These are phyloP conservation scores for Osmoderma eremita DNA, from an alignment of 2,888 invertebrate species.

Conservation along the genomic window DNA sequence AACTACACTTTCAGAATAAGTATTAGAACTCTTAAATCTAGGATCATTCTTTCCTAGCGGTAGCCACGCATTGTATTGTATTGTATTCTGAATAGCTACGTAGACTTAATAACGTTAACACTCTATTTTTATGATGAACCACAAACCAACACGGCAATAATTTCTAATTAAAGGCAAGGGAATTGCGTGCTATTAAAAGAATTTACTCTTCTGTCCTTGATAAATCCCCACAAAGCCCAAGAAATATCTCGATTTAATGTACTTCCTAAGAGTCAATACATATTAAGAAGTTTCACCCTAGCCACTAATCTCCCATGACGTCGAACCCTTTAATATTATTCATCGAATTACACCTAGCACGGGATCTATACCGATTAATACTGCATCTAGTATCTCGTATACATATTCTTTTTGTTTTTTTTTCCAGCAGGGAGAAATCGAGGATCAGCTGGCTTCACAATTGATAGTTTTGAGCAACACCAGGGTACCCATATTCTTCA, in stretches of 20 bases:
- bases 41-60: slow-evolving; percentile 23
- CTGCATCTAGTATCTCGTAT: slow-evolving; percentile 2
- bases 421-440: slow-evolving; percentile 80
- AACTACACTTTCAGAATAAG: slow-evolving; percentile 29
- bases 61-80: too few species aligned
- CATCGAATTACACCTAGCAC: slow-evolving; percentile 52
- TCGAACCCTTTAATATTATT: slow-evolving; percentile 45
- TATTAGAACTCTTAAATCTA: slow-evolving; percentile 33
- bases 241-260: slow-evolving; percentile 35
- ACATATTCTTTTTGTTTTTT: slow-evolving; percentile 10
- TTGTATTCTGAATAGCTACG: too few species aligned
- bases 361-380: slow-evolving; percentile 34
- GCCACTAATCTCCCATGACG: slow-evolving; percentile 43
- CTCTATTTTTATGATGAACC: background rate
- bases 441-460: slow-evolving; percentile 75
- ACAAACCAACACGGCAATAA: slow-evolving; percentile 9
- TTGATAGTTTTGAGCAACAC: slow-evolving; percentile 94
- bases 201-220: slow-evolving; percentile 1
- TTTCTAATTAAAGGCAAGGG: slow-evolving; percentile 1
- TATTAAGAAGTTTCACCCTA: slow-evolving; percentile 40
- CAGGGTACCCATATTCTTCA: slow-evolving; percentile 98
- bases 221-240: slow-evolving; percentile 3
- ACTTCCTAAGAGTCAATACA: slow-evolving; percentile 39
- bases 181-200: background rate
- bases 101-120: too few species aligned